Percentiles rank a stretch among this genome's conserved stretches.
These are phyloP conservation scores for Timandra comae DNA, from an alignment of 2,888 invertebrate species.

Conservation along the genomic window DNA sequence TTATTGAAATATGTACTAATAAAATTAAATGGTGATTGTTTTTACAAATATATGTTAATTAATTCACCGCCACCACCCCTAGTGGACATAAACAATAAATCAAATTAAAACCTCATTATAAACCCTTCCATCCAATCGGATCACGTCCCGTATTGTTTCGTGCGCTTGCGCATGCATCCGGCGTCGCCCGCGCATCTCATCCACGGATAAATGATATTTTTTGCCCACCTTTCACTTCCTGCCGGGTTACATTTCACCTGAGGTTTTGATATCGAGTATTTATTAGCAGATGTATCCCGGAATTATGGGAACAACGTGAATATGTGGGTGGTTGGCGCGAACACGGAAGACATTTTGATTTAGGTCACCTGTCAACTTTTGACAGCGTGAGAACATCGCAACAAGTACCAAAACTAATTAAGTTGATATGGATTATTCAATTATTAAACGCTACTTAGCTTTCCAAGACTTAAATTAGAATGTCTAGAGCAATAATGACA, in stretches of 20 bases:
- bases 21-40: no score
- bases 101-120: no score
- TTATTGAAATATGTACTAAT: no score
- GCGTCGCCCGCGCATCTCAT: constrained; percentile 12
- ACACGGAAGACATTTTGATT: constrained; percentile 2
- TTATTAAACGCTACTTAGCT: no score
- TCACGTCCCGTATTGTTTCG: constrained; percentile 43
- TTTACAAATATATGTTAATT: no score
- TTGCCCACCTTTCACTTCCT: constrained; percentile 69
- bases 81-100: no score
- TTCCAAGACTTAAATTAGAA: no score
- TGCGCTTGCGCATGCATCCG: constrained; percentile 37
- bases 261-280: constrained; percentile 23
- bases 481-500: no score
- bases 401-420: no score
- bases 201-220: constrained; percentile 43
- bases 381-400: constrained; percentile 5
- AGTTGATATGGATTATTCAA: no score
- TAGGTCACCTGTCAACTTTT: constrained; percentile 3
- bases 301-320: neutral
- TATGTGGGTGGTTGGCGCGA: constrained; percentile 10
- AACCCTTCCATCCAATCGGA: constrained; percentile 21
- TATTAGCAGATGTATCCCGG: neutral
- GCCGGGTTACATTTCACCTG: constrained; percentile 51
- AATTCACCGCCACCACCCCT: no score